Conservation (phyloP, 2,797 vertebrate species). For the Falco peregrinus region DNA sequence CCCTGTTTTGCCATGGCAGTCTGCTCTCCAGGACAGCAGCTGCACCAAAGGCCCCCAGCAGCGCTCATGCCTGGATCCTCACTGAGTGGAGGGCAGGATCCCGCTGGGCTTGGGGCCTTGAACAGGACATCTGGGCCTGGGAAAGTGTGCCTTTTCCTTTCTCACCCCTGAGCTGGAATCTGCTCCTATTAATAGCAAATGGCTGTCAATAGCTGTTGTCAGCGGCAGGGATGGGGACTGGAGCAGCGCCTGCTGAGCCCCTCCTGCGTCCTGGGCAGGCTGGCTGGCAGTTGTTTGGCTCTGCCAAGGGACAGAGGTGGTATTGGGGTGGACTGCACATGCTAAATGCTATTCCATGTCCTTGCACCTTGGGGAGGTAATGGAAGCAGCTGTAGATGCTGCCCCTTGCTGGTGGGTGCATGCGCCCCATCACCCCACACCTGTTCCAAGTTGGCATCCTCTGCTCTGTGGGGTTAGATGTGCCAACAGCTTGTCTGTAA, state of each 20-base stretch:
- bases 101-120: background rate
- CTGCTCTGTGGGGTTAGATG: fast-evolving
- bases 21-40: background rate
- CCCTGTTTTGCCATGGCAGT: fast-evolving
- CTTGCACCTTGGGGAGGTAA: background rate
- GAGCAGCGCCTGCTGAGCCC: background rate
- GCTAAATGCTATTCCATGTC: background rate
- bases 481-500: background rate
- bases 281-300: background rate
- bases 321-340: fast-evolving
- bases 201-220: background rate
- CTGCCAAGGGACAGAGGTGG: background rate
- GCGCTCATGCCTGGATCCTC: background rate
- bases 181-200: conserved; percentile 42
- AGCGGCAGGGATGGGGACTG: fast-evolving
- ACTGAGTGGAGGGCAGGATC: background rate
- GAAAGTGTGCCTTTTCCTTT: conserved; percentile 42
- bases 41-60: background rate
- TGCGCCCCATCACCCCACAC: fast-evolving
- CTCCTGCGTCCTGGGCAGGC: fast-evolving
- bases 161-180: conserved; percentile 51
- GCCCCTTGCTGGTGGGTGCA: background rate
- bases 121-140: conserved; percentile 32
- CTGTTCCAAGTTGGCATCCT: background rate
- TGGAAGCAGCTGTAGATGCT: background rate